These are phyloP conservation scores for Coilia nasus DNA, from an alignment of 2,797 vertebrate genomes.

Conservation along the genomic window DNA sequence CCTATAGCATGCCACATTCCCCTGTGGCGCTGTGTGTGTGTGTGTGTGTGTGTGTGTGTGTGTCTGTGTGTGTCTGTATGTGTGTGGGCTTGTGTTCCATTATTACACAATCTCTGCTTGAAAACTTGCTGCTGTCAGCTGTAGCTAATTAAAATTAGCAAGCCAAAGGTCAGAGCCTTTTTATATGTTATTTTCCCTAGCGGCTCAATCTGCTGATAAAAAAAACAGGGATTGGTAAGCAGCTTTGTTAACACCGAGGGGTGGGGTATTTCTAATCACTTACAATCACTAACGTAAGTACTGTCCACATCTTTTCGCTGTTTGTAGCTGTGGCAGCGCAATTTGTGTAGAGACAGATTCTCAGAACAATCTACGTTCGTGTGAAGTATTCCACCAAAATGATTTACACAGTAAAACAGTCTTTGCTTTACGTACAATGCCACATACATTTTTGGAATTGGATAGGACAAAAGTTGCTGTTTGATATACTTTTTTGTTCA, in stretches of 20 bases:
- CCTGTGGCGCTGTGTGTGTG: background rate
- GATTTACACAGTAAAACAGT: background rate
- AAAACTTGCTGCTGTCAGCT: slow-evolving; percentile 68
- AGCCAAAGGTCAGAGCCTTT: slow-evolving; percentile 70
- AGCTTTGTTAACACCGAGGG: background rate
- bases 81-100: slow-evolving; percentile 1
- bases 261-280: no score
- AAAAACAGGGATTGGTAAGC: background rate
- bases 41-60: slow-evolving; percentile 11
- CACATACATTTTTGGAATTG: background rate
- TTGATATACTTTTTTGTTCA: background rate
- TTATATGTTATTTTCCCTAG: slow-evolving; percentile 51
- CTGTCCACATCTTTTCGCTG: no score
- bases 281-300: no score
- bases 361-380: background rate
- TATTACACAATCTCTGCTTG: slow-evolving; percentile 60
- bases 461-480: background rate
- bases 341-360: background rate
- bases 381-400: background rate
- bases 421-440: background rate
- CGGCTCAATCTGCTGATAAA: background rate
- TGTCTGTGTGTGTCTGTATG: background rate
- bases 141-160: slow-evolving; percentile 72
- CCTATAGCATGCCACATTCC: no score
- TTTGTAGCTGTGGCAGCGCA: no score